A percentile compares a stretch with the other conserved stretches of the same genome.
Conservation (phyloP, 2,797 vertebrate genomes). For the Halcyon chelicuti region DNA sequence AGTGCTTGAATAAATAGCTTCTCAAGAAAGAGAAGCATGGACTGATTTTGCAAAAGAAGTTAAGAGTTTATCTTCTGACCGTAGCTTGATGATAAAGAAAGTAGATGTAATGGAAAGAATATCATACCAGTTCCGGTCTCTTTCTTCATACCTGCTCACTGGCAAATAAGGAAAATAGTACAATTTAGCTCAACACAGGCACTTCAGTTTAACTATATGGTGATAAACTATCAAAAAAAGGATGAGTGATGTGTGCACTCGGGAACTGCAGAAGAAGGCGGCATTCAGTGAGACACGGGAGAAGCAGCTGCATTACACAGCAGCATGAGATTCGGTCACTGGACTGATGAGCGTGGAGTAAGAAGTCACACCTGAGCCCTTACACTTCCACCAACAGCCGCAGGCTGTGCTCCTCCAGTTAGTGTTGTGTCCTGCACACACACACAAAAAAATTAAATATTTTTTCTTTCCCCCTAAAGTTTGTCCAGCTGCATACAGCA, state of each 20-base stretch:
- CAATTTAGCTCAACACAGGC: not conserved
- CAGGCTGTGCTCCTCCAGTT: not conserved
- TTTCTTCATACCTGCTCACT: not conserved
- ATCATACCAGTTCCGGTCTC: not conserved
- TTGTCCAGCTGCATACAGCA: not conserved
- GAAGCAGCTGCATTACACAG: not conserved
- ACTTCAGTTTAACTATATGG: not conserved
- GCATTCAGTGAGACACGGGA: not conserved
- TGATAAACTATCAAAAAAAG: not conserved
- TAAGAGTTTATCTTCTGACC: not conserved
- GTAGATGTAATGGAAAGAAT: not conserved
- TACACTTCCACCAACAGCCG: not conserved
- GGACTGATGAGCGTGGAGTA: fast-evolving
- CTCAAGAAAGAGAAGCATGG: not conserved
- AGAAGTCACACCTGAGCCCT: not conserved
- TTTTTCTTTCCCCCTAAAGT: not conserved
- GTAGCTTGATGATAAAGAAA: not conserved
- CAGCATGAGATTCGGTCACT: fast-evolving
- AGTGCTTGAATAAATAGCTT: not conserved
- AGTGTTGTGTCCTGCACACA: not conserved
- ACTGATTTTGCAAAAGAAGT: not conserved
- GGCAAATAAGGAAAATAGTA: not conserved
- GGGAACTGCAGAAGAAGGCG: not conserved
- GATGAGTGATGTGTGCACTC: fast-evolving
- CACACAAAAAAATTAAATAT: not conserved